Percentiles rank a stretch among this genome's conserved stretches.
These are phyloP conservation scores for Drosophila orena DNA, from an alignment of 1,140 invertebrate species.

Conservation along the genomic window DNA sequence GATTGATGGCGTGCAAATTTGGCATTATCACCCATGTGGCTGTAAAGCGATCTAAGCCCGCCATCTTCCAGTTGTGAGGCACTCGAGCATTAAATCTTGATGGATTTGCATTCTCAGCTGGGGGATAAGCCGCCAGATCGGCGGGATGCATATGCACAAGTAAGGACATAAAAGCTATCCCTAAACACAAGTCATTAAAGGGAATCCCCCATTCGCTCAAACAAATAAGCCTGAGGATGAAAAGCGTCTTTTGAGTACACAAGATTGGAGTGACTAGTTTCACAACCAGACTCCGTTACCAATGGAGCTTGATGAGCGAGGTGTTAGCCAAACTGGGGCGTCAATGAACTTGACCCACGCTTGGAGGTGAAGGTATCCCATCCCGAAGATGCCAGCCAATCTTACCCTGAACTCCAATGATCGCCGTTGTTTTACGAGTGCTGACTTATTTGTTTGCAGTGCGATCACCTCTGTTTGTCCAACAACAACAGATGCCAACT, in stretches of 20 bases:
- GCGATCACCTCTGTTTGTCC: conserved; percentile 60
- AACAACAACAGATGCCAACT: conserved; percentile 60
- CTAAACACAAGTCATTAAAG: no score
- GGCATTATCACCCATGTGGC: conserved; percentile 42
- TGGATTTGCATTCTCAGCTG: conserved; percentile 21
- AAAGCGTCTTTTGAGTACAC: no score
- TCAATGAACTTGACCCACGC: conserved; percentile 59
- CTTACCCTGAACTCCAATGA: conserved; percentile 7
- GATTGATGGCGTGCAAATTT: conserved; percentile 46
- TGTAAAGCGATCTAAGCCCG: conserved; percentile 30
- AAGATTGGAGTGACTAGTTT: no score
- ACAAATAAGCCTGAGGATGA: no score
- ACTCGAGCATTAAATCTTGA: conserved; percentile 28
- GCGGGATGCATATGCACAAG: no score
- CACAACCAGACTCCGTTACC: neutral
- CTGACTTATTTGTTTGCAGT: conserved; percentile 57
- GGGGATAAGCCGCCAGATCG: conserved; percentile 27
- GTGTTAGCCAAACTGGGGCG: conserved; percentile 3
- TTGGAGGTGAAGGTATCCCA: conserved; percentile 13
- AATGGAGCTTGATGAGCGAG: neutral
- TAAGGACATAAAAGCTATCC: no score
- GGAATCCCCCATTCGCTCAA: no score
- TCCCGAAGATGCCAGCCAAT: conserved; percentile 8
- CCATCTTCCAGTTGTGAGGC: conserved; percentile 32
- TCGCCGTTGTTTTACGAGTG: conserved; percentile 22